These are phyloP conservation scores for Zophobas atratus DNA, from an alignment of 1,140 invertebrate genomes.

Conservation along the genomic window DNA sequence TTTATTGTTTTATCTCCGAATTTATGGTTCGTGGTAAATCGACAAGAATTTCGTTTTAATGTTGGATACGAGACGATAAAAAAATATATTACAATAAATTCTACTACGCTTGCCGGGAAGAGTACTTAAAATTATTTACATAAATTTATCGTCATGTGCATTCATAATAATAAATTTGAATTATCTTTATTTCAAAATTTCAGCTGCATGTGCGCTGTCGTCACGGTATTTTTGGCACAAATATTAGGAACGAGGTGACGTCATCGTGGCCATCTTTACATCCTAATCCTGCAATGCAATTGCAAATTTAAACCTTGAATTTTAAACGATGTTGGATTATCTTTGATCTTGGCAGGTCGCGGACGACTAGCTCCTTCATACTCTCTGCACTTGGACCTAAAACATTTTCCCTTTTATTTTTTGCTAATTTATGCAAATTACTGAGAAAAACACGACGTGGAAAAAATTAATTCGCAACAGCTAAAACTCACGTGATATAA, in stretches of 20 bases:
- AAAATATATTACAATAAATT: conserved; percentile 28
- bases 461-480: not conserved
- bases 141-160: conserved; percentile 38
- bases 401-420: not conserved
- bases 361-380: not conserved
- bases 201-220: conserved; percentile 15
- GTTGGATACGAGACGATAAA: conserved; percentile 25
- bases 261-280: conserved; percentile 15
- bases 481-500: too few species aligned
- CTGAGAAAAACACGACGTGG: not conserved
- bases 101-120: conserved; percentile 14
- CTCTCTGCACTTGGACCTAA: not conserved
- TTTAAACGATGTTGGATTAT: not conserved
- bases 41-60: conserved; percentile 42
- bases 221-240: conserved; percentile 38
- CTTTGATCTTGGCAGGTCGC: not conserved
- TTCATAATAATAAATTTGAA: conserved; percentile 42
- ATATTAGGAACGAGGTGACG: conserved; percentile 21
- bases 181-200: conserved; percentile 39
- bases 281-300: conserved; percentile 9
- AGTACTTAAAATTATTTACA: conserved; percentile 28
- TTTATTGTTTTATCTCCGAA: conserved; percentile 35
- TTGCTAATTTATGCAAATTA: too few species aligned
- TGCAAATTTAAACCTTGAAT: conserved; percentile 32
- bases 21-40: conserved; percentile 39